Evolutionary conservation across 2,797 vertebrate genomes (phyloP).

Genomic region (Ceyx erithaca): DNA sequence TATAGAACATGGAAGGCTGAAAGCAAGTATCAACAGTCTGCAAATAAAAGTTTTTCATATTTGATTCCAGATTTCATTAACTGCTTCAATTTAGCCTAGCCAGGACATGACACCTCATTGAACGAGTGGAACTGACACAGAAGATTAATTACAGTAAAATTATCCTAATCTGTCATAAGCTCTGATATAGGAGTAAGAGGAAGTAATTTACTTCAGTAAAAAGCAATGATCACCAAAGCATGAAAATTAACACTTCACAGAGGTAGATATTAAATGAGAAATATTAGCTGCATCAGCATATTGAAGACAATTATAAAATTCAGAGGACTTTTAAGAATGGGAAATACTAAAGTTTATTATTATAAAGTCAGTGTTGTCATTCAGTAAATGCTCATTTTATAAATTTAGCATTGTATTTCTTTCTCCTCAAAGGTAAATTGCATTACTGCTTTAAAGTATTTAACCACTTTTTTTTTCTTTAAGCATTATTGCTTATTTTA

Average conservation of each 20-base stretch:
- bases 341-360: constrained; percentile 9
- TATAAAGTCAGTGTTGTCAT: constrained; percentile 15
- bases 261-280: constrained; percentile 59
- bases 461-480: neutral
- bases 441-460: neutral
- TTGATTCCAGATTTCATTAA: constrained; percentile 34
- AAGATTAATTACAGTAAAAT: constrained; percentile 63
- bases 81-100: constrained; percentile 14
- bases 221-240: constrained; percentile 57
- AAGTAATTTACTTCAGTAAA: constrained; percentile 51
- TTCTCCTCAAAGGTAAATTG: neutral
- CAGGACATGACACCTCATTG: neutral
- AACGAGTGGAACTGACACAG: constrained; percentile 6
- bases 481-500: constrained; percentile 27
- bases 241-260: constrained; percentile 62
- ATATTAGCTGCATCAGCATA: constrained; percentile 60
- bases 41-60: neutral
- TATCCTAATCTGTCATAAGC: constrained; percentile 51
- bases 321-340: neutral
- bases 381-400: constrained; percentile 22
- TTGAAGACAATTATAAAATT: constrained; percentile 24
- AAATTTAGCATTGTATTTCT: neutral
- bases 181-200: constrained; percentile 36
- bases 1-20: neutral
- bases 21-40: neutral